These are phyloP conservation scores for Lasioglossum marginatum DNA, from an alignment of 2,888 invertebrate species.

Conservation along the genomic window DNA sequence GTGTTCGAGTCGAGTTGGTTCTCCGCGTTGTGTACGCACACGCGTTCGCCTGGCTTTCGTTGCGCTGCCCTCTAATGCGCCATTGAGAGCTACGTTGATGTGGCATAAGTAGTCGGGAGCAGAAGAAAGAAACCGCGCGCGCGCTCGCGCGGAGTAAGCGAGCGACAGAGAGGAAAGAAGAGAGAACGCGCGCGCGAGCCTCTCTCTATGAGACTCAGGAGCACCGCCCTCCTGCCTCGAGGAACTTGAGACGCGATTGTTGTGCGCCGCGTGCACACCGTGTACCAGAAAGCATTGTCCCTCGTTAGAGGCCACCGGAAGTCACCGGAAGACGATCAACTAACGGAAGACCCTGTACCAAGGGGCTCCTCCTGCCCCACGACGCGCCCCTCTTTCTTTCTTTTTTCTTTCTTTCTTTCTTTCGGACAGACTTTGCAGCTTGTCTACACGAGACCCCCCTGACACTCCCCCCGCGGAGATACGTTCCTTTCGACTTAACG, in stretches of 20 bases:
- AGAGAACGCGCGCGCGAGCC: conserved; percentile 28
- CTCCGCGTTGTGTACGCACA: conserved; percentile 68
- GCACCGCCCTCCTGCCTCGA: conserved; percentile 81
- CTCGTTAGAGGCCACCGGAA: conserved; percentile 82
- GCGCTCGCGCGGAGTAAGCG: conserved; percentile 34
- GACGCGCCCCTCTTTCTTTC: conserved; percentile 48
- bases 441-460: conserved; percentile 66
- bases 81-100: conserved; percentile 71
- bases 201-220: conserved; percentile 64
- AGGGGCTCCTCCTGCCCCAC: conserved; percentile 59
- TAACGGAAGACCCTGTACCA: conserved; percentile 81
- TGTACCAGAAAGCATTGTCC: conserved; percentile 76
- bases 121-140: conserved; percentile 61
- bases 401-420: conserved; percentile 36
- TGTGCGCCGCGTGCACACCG: conserved; percentile 81
- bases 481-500: conserved; percentile 71
- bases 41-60: conserved; percentile 73
- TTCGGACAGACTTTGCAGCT: conserved; percentile 74
- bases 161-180: conserved; percentile 38
- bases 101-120: conserved; percentile 68
- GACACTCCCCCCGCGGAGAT: conserved; percentile 54
- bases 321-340: conserved; percentile 84
- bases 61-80: conserved; percentile 79
- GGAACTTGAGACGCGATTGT: conserved; percentile 85
- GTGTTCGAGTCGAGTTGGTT: conserved; percentile 74